Percentiles rank a stretch among this genome's conserved stretches.
Evolutionary conservation across 2,888 invertebrate species (phyloP).

Genomic region (Danaus chrysippus): DNA sequence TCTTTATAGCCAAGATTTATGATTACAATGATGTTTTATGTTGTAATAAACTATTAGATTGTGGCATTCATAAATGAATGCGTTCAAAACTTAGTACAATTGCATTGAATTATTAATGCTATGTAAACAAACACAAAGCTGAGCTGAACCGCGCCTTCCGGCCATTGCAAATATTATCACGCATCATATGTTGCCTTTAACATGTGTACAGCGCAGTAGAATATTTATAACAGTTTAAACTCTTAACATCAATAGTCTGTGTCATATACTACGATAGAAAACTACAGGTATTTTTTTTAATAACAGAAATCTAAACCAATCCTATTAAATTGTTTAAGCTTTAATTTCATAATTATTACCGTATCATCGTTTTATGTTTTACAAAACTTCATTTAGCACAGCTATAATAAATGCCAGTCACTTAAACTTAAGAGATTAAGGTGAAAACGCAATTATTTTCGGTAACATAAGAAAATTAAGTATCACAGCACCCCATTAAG

Average conservation of each 20-base stretch:
- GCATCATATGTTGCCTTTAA: background rate
- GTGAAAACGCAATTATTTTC: background rate
- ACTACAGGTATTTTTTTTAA: too few species aligned
- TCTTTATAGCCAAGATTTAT: too few species aligned
- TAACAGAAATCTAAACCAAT: too few species aligned
- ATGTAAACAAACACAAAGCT: background rate
- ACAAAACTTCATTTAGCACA: background rate
- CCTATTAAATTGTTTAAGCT: too few species aligned
- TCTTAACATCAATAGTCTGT: too few species aligned
- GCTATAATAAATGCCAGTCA: too few species aligned
- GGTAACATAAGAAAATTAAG: background rate
- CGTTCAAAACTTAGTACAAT: background rate
- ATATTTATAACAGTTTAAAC: background rate
- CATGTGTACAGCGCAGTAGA: background rate
- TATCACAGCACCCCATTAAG: background rate
- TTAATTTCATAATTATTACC: too few species aligned
- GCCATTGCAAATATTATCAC: slow-evolving; percentile 10
- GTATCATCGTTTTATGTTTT: too few species aligned
- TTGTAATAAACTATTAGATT: slow-evolving; percentile 1
- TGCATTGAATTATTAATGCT: slow-evolving; percentile 1
- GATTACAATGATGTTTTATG: background rate
- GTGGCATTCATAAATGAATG: background rate
- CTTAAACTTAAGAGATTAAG: background rate
- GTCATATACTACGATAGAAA: too few species aligned
- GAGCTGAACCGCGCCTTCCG: slow-evolving; percentile 12